These are phyloP conservation scores for Edolisoma coerulescens DNA, from an alignment of 2,113 vertebrate genomes.

Conservation along the genomic window DNA sequence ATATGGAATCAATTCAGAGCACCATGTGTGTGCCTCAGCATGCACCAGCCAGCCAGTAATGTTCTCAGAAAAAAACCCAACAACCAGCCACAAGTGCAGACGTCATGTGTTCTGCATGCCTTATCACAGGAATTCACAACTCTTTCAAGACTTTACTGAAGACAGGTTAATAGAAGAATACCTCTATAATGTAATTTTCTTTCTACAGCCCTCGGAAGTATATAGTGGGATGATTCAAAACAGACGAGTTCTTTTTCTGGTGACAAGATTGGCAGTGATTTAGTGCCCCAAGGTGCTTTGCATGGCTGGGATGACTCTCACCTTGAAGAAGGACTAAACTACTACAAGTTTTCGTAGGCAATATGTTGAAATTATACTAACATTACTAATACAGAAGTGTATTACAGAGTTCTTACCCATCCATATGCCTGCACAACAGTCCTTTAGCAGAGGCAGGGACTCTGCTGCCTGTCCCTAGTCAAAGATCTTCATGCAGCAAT, in stretches of 20 bases:
- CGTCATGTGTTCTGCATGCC: neutral
- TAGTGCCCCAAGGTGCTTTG: neutral
- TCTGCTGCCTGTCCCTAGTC: neutral
- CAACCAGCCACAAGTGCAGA: neutral
- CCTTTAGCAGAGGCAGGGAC: neutral
- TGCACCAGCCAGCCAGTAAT: neutral
- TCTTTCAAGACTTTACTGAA: neutral
- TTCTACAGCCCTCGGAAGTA: neutral
- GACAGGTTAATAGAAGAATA: neutral
- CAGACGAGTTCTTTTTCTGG: neutral
- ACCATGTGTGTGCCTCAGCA: neutral
- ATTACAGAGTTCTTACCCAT: neutral
- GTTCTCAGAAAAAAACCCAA: neutral
- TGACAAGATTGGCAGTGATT: neutral
- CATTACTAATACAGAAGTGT: rapidly evolving
- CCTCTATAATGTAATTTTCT: neutral
- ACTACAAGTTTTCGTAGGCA: neutral
- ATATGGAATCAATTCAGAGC: neutral
- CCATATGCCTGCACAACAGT: neutral
- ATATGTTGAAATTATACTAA: neutral
- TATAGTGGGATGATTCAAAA: neutral
- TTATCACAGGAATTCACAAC: neutral
- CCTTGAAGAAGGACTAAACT: neutral
- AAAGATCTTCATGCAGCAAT: neutral
- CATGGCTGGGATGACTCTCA: neutral